These are phyloP conservation scores for Ptychadena robeensis DNA, from an alignment of 2,797 vertebrate genomes.

Conservation along the genomic window DNA sequence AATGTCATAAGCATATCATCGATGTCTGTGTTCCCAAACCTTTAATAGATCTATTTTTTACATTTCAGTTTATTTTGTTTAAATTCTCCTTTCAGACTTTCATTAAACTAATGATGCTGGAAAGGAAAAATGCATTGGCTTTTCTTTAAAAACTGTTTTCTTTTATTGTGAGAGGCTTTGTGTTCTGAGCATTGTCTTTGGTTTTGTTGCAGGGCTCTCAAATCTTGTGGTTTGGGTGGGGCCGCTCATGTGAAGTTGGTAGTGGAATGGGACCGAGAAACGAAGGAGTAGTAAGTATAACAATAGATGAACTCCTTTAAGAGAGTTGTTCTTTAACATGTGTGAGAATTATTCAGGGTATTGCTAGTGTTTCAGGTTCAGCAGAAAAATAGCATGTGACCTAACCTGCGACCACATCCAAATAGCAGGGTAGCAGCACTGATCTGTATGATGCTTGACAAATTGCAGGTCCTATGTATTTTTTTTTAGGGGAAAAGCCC, in stretches of 20 bases:
- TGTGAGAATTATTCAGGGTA: too few relatives aligned
- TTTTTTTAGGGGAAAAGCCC: too few relatives aligned
- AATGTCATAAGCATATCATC: too few relatives aligned
- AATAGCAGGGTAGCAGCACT: not conserved
- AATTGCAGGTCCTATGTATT: too few relatives aligned
- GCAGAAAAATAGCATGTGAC: not conserved
- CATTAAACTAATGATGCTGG: not conserved
- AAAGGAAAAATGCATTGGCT: not conserved
- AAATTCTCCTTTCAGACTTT: not conserved
- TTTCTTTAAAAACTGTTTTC: too few relatives aligned
- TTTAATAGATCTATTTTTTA: not conserved
- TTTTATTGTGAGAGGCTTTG: not conserved
- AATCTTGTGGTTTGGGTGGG: constrained; percentile 94
- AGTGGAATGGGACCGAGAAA: constrained; percentile 98
- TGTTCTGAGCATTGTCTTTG: not conserved
- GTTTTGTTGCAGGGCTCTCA: constrained; percentile 83
- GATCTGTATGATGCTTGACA: too few relatives aligned
- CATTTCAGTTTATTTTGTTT: too few relatives aligned
- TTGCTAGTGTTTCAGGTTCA: too few relatives aligned
- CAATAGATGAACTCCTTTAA: not conserved
- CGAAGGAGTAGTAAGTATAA: constrained; percentile 94
- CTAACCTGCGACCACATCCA: not conserved
- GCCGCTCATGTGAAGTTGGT: constrained; percentile 96
- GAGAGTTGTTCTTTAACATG: not conserved
- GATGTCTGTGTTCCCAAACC: not conserved